phyloP scores from a whole-genome alignment of 2,797 vertebrate genomes.

The Falco columbarius region DNA sequence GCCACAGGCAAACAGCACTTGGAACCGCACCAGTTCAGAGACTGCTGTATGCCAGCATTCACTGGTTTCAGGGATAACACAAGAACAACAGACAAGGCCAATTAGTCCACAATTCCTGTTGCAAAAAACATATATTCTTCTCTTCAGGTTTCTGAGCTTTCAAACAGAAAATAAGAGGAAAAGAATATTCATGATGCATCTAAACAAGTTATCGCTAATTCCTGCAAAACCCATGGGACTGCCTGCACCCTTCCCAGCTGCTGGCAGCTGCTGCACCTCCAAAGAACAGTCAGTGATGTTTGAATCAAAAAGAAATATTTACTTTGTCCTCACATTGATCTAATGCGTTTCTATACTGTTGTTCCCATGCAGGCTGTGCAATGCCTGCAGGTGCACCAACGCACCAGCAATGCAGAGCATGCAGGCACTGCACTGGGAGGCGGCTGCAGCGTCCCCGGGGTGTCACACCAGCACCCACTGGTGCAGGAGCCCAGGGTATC shows the following conservation, averaged over 20 bases:
- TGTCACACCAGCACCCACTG: neutral
- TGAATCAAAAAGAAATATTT: neutral
- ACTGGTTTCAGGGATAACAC: neutral
- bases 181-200: neutral
- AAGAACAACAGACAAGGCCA: neutral
- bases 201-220: neutral
- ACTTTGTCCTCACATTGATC: neutral
- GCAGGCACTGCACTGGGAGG: neutral
- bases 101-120: neutral
- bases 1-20: accelerated
- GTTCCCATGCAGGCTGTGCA: neutral
- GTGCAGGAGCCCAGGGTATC: neutral
- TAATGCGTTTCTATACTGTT: too few species aligned
- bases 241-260: neutral
- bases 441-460: accelerated
- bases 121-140: accelerated
- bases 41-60: accelerated
- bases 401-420: neutral
- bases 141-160: neutral
- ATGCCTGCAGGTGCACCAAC: accelerated
- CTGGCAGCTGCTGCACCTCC: neutral
- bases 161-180: neutral
- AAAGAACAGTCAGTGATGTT: too few species aligned
- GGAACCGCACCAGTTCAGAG: neutral
- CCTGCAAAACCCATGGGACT: neutral